Percentiles rank a stretch among this genome's conserved stretches.
phyloP scores from a whole-genome alignment of 2,113 vertebrate species.

The Planiliza haematocheilus region DNA sequence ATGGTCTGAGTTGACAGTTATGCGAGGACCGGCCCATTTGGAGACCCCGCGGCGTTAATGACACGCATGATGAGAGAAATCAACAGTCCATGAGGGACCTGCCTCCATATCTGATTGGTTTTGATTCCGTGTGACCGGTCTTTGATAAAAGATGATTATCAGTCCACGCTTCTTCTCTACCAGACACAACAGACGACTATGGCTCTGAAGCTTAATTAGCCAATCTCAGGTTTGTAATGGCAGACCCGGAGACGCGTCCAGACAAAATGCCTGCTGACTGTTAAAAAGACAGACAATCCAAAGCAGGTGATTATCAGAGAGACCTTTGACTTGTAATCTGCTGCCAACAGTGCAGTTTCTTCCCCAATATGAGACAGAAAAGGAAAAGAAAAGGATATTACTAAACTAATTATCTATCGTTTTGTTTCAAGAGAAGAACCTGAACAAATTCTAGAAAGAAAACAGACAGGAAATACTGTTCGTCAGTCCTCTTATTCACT shows the following conservation, averaged over 20 bases:
- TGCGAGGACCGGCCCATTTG: constrained; percentile 26
- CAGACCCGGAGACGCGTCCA: constrained; percentile 31
- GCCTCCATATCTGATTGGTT: constrained; percentile 49
- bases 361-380: not conserved
- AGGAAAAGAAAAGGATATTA: too few species aligned
- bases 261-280: constrained; percentile 39
- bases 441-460: not conserved
- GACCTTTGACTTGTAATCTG: too few species aligned
- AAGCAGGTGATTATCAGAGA: too few species aligned
- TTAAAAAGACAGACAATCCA: too few species aligned
- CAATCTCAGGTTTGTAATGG: constrained; percentile 20
- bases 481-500: too few species aligned
- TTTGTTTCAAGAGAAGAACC: not conserved
- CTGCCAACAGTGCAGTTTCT: too few species aligned
- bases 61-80: constrained; percentile 22
- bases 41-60: constrained; percentile 42
- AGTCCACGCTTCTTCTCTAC: constrained; percentile 10
- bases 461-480: too few species aligned
- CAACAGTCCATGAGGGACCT: not conserved
- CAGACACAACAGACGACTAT: constrained; percentile 32
- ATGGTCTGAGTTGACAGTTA: constrained; percentile 25
- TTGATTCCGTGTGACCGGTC: constrained; percentile 46
- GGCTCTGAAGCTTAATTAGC: constrained; percentile 35
- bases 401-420: too few species aligned
- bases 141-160: constrained; percentile 61